These are phyloP conservation scores for Rhamnusium bicolor DNA, from an alignment of 2,888 invertebrate species.

Conservation along the genomic window DNA sequence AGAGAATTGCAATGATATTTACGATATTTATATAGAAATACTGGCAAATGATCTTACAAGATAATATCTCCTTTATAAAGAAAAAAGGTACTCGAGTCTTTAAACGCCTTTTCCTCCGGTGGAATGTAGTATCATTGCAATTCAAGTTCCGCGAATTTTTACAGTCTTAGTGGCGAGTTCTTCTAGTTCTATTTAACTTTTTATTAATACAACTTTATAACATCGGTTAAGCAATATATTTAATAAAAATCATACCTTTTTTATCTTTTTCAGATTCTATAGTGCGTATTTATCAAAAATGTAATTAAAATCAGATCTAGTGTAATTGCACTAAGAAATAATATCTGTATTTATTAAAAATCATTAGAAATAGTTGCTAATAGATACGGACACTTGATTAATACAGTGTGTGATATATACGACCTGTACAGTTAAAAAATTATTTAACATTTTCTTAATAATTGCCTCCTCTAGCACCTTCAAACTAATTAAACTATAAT, in stretches of 20 bases:
- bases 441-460: too few relatives aligned
- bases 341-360: too few relatives aligned
- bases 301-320: too few relatives aligned
- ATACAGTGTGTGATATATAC: too few relatives aligned
- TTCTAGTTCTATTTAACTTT: slow-evolving; percentile 30
- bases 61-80: background rate
- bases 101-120: slow-evolving; percentile 33
- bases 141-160: slow-evolving; percentile 39
- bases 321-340: too few relatives aligned
- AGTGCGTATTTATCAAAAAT: too few relatives aligned
- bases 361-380: too few relatives aligned
- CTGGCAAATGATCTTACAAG: background rate
- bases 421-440: too few relatives aligned
- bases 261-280: too few relatives aligned
- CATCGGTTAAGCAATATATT: background rate
- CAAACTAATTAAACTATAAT: too few relatives aligned
- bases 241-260: background rate
- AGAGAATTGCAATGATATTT: background rate
- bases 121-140: slow-evolving; percentile 40
- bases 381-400: too few relatives aligned
- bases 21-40: background rate
- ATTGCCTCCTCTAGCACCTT: too few relatives aligned
- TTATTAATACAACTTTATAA: slow-evolving; percentile 17
- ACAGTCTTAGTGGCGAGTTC: slow-evolving; percentile 13
- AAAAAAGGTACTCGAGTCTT: slow-evolving; percentile 16